A percentile compares a stretch with the other conserved stretches of the same genome.
Conservation (phyloP, 2,888 invertebrate genomes). For the Microdon myrmicae region DNA sequence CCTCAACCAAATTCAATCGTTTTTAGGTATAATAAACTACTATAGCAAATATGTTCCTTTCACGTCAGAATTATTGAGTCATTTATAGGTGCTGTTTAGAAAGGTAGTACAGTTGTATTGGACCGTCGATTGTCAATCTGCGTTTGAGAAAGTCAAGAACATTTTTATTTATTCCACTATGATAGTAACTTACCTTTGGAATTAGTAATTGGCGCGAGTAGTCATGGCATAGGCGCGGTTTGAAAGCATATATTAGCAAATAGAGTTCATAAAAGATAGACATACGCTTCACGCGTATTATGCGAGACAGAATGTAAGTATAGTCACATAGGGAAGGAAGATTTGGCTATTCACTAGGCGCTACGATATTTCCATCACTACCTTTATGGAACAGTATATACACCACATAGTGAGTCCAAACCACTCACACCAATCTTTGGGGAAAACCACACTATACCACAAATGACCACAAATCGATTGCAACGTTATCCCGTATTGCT, state of each 20-base stretch:
- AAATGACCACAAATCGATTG: conserved; percentile 4
- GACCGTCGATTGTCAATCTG: no score
- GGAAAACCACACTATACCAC: neutral
- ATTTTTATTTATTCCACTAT: conserved; percentile 2
- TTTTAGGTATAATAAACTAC: conserved; percentile 4
- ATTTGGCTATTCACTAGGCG: neutral
- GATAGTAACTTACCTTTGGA: conserved; percentile 2
- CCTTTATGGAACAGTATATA: neutral
- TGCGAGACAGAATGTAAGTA: conserved; percentile 2
- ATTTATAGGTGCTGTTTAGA: neutral
- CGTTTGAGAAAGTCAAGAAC: conserved; percentile 3
- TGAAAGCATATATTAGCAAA: neutral
- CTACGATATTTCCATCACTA: neutral
- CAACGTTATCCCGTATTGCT: no score
- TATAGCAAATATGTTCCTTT: conserved; percentile 1
- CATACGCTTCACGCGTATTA: conserved; percentile 5
- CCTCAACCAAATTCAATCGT: conserved; percentile 1
- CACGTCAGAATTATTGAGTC: neutral
- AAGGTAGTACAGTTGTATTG: no score
- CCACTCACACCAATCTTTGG: neutral
- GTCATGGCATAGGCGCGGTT: conserved; percentile 1
- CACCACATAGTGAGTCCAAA: no score
- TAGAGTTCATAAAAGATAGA: neutral
- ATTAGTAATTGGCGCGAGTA: conserved; percentile 3
- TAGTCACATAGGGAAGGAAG: conserved; percentile 6